A percentile compares a stretch with the other conserved stretches of the same genome.
These are phyloP conservation scores for Tenebrosternarchus preto DNA, from an alignment of 2,113 vertebrate genomes.

Conservation along the genomic window DNA sequence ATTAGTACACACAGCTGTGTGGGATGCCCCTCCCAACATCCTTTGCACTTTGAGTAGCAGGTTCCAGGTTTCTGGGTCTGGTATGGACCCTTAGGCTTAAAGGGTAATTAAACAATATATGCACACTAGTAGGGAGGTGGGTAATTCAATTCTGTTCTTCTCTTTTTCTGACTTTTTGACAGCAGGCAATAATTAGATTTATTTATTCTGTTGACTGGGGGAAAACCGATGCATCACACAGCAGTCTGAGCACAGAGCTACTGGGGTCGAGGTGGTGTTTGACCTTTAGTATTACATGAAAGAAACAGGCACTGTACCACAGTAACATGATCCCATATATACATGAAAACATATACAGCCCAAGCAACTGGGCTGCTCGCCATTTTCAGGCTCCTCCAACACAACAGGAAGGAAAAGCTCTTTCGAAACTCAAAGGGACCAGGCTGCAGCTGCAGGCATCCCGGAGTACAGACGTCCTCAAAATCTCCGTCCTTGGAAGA, in stretches of 20 bases:
- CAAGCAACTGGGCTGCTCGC: neutral
- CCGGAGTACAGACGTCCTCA: neutral
- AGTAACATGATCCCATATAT: slow-evolving; percentile 11
- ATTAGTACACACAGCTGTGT: slow-evolving; percentile 20
- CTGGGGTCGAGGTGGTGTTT: slow-evolving; percentile 34
- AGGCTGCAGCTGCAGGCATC: neutral
- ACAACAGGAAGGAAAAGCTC: neutral
- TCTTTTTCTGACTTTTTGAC: slow-evolving; percentile 33
- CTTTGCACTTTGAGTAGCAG: slow-evolving; percentile 36
- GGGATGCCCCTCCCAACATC: slow-evolving; percentile 19
- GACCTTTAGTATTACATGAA: slow-evolving; percentile 36
- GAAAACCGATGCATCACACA: slow-evolving; percentile 39
- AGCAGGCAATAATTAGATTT: slow-evolving; percentile 44
- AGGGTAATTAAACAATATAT: slow-evolving; percentile 17
- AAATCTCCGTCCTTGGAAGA: neutral
- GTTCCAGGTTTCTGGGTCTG: slow-evolving; percentile 32
- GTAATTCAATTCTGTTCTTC: slow-evolving; percentile 30
- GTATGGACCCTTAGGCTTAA: neutral
- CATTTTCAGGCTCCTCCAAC: neutral
- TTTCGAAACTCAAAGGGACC: neutral
- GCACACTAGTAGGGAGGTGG: neutral
- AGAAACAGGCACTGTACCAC: neutral
- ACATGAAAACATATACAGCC: neutral
- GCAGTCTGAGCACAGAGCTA: slow-evolving; percentile 27
- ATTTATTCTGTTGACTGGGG: slow-evolving; percentile 35